These are phyloP conservation scores for Galleria mellonella DNA, from an alignment of 1,140 invertebrate species.

Conservation along the genomic window DNA sequence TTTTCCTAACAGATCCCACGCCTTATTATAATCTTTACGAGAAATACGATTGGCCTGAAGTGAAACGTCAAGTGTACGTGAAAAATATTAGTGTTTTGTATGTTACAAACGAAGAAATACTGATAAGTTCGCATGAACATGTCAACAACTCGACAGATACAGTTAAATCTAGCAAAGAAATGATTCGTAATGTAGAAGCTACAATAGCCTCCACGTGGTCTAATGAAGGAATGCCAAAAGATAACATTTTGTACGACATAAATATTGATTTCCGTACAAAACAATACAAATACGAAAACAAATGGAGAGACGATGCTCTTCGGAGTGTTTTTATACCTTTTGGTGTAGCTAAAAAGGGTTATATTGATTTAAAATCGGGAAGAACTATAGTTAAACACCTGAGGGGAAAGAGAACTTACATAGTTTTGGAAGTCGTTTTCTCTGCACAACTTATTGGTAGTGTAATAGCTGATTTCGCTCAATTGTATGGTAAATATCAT, in stretches of 20 bases:
- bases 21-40: constrained; percentile 31
- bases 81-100: constrained; percentile 16
- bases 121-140: constrained; percentile 22
- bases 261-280: constrained; percentile 19
- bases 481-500: constrained; percentile 44
- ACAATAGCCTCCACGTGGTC: constrained; percentile 27
- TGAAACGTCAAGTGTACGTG: constrained; percentile 22
- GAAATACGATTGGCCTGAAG: constrained; percentile 35
- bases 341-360: constrained; percentile 21
- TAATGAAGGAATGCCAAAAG: constrained; percentile 19
- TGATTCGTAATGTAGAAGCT: constrained; percentile 19
- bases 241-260: constrained; percentile 24
- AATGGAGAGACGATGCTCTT: constrained; percentile 29
- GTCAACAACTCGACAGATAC: constrained; percentile 29
- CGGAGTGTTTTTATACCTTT: constrained; percentile 13
- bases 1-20: constrained; percentile 44
- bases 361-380: constrained; percentile 22
- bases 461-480: constrained; percentile 36
- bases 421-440: constrained; percentile 32
- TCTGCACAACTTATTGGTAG: constrained; percentile 26
- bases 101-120: constrained; percentile 20
- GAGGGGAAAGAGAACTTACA: constrained; percentile 19
- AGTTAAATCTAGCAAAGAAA: constrained; percentile 15
- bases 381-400: constrained; percentile 20
- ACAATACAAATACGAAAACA: constrained; percentile 17